Base-by-base conservation (phyloP, 1,140 invertebrate species). In the Phocides pigmalion region DNA sequence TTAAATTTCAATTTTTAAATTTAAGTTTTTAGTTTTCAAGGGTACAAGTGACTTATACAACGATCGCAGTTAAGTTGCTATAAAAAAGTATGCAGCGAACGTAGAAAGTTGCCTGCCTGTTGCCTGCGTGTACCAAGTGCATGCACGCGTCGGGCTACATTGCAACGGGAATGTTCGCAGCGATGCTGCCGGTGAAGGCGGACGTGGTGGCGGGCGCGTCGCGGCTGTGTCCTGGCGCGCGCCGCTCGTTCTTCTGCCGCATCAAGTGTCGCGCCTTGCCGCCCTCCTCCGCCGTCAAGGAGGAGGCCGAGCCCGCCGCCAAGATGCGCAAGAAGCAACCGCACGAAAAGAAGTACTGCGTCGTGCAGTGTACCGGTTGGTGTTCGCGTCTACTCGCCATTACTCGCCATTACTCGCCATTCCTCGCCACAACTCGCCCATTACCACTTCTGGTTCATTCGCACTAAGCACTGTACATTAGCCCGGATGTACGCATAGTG, bases 191-290 rank as follows among this genome's bases (percentile, higher is more conserved):
- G 11, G 96, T 98, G 5, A 98, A 98, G 87, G 95, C 96, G 0
- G 97, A 97, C 78, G 92, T 97, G 12, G 95, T 96, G 0, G 94
- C 96, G 63, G 95, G 95, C 32, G 92, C 94, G 0, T 95, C 95
- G 0, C 92, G 95, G 46, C 92, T 98, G 2, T 97, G 96, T 90
- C 96, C 97, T 0, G 98, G 98, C 1, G 96, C 97, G 0, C 90
- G 97, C 15, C 93, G 98, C 17, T 98, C 97, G 0, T 99, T 98
- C 81, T 98, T 98, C 84, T 99, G 97, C 85, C 94, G 97, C 19
- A 98, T 98, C 96, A 98, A 98, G 83, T 95, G 95, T 72, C 96
- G 96, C 89, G 28, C 22, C 0, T 0, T 44, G 1, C 50, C 41
- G 78, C 91, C 32, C 79, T 6, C 84, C 79, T 9, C 84, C 28